These are phyloP conservation scores for Redunca redunca DNA, from an alignment of 2,113 vertebrate species.

Conservation along the genomic window DNA sequence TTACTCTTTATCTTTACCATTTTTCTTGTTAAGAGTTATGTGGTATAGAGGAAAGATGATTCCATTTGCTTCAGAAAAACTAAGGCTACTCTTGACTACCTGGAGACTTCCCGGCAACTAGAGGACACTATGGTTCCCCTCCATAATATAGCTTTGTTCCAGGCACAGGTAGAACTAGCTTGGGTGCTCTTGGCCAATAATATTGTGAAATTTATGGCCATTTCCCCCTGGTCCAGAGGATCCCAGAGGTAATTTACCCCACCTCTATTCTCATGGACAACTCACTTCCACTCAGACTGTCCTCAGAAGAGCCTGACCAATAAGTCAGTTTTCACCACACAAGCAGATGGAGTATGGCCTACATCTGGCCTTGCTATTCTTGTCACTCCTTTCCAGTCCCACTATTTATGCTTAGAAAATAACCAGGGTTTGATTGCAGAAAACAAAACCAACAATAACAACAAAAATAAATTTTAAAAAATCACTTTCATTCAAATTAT, in stretches of 20 bases:
- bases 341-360: background rate
- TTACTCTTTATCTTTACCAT: background rate
- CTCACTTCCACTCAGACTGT: accelerated
- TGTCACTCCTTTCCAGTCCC: background rate
- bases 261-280: background rate
- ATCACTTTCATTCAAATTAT: background rate
- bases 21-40: background rate
- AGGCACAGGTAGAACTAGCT: background rate
- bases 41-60: background rate
- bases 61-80: background rate
- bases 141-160: accelerated
- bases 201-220: background rate
- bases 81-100: background rate
- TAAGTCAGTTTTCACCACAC: background rate
- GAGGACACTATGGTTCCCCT: background rate
- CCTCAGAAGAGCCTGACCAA: background rate
- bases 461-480: background rate
- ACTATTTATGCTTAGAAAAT: background rate
- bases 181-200: background rate
- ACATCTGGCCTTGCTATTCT: background rate
- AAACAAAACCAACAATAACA: background rate
- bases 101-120: background rate
- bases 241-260: background rate
- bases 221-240: background rate
- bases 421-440: background rate